Conservation (phyloP, 2,797 vertebrate species). For the Strix occidentalis region DNA sequence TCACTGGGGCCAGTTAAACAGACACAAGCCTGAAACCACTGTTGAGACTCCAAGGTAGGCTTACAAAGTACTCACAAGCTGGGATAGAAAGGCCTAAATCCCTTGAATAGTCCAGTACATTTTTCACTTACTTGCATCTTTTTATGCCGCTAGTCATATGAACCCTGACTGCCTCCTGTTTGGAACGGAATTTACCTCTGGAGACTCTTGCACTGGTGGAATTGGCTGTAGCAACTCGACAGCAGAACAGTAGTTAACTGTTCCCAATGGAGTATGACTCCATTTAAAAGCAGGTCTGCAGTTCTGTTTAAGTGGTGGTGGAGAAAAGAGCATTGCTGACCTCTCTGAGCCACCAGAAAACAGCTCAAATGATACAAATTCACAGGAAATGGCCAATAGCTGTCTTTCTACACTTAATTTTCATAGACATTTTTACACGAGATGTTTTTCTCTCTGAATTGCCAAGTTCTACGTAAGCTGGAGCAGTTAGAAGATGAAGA, state of each 20-base stretch:
- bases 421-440: not conserved
- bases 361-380: not conserved
- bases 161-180: not conserved
- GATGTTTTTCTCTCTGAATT: not conserved
- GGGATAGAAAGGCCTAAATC: not conserved
- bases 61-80: too few species aligned
- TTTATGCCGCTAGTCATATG: not conserved
- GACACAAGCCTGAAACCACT: not conserved
- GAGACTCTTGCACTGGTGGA: not conserved
- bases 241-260: not conserved
- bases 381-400: not conserved
- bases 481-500: not conserved
- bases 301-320: not conserved
- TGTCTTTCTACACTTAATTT: not conserved
- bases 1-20: not conserved
- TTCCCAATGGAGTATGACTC: not conserved
- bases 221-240: not conserved
- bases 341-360: too few species aligned
- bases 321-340: not conserved
- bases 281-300: not conserved
- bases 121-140: not conserved
- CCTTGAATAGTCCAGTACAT: accelerated
- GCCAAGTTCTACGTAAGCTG: not conserved
- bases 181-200: not conserved
- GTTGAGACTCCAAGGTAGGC: not conserved